Base-by-base conservation (phyloP, 92 coral and sea anemone genomes). In the Parazoanthus atlanticus region DNA sequence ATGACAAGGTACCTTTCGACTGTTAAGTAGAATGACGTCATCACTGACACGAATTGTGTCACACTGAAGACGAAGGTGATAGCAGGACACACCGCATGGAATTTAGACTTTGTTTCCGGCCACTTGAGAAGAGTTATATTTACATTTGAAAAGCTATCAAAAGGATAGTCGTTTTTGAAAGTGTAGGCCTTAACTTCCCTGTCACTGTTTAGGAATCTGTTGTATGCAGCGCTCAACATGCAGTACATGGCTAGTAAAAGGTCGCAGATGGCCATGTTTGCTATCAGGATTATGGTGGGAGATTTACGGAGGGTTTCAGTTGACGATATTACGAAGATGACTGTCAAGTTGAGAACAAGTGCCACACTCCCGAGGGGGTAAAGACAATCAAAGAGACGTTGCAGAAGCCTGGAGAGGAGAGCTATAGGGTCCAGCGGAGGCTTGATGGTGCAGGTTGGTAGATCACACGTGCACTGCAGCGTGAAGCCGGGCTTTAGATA, bases 311-410 rank as follows among this genome's bases (percentile, higher is more conserved):
- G 69, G 41, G 77, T 1, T 15, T 73, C 32, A 19, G 77, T 26
- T 31, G 77, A 21, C 43, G 77, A n/a, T 29, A 73, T 73, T 5
- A 73, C 77, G 10, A 34, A 0, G 77, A 73, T 31, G 16, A 73
- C 77, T 1, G 8, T 21, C 77, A 34, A 32, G 43, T 73, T 73
- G 2, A 73, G 77, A 32, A 32, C 25, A 25, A 73, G 17, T 34
- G 77, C 38, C 5, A 34, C 77, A 32, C 77, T 73, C 40, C 43
- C 77, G 77, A 73, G 78, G 34, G 46, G 78, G n/a, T 12, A 73
- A 23, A 72, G 40, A 72, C 26, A 72, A 30, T 72, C 23, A 29
- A 72, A 72, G 34, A 72, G 76, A 30, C 76, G 76, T 10, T 72
- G 76, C 2, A 30, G 33, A 34, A 31, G 77, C 23, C 77, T 73